These are phyloP conservation scores for Rhopalosiphum padi DNA, from an alignment of 1,140 invertebrate genomes.

Conservation along the genomic window DNA sequence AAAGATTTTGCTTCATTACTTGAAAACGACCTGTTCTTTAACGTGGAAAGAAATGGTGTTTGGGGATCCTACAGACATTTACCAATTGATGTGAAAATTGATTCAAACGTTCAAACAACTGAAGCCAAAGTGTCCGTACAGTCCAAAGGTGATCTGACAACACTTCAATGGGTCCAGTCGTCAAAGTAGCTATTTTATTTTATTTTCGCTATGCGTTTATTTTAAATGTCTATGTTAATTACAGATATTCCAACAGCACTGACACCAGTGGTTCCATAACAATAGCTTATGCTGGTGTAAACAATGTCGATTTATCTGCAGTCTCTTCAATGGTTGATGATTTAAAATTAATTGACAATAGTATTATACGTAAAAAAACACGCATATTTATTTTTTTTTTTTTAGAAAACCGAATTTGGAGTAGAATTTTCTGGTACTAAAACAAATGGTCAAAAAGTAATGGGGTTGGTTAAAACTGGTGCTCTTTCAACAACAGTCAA, in stretches of 20 bases:
- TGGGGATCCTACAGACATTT: constrained; percentile 74
- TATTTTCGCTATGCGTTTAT: neutral
- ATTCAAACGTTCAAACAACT: neutral
- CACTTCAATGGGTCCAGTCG: constrained; percentile 46
- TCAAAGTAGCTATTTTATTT: neutral
- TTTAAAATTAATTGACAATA: neutral
- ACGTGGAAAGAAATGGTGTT: constrained; percentile 58
- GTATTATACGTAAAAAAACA: neutral
- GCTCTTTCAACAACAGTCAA: constrained; percentile 27
- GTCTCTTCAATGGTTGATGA: constrained; percentile 36
- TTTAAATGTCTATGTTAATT: neutral
- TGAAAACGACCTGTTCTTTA: constrained; percentile 61
- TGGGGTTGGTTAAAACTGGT: constrained; percentile 41
- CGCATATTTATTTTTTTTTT: too few relatives aligned
- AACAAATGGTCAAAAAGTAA: constrained; percentile 46
- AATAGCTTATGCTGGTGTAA: constrained; percentile 10
- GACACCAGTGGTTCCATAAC: neutral
- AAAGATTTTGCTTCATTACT: constrained; percentile 5
- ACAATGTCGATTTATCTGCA: constrained; percentile 16
- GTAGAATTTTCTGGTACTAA: constrained; percentile 54
- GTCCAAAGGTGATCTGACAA: constrained; percentile 33
- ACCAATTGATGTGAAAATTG: constrained; percentile 66
- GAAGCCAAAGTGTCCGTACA: constrained; percentile 1
- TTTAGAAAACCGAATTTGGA: constrained; percentile 49
- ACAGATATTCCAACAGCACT: neutral